Evolutionary conservation across 2,888 invertebrate genomes (phyloP), one percentile per base, ranked within the genome.

Genomic region (Xanthia icteritia): DNA sequence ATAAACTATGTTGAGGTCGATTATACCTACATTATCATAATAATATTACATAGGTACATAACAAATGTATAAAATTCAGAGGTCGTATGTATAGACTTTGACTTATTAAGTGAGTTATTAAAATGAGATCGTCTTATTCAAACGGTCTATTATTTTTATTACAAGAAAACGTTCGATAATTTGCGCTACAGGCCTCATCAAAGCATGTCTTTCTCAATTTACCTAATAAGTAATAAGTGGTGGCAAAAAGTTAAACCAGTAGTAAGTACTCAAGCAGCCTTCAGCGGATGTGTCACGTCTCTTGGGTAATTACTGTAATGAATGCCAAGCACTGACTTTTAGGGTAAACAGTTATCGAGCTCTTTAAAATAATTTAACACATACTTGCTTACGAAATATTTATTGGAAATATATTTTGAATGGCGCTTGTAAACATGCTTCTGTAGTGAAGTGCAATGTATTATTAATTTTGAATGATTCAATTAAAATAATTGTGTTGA

Each of bases 291-390:
- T 83, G 81, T 81, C 81, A 82, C 75, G 79, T 79, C 81, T 69
- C 68, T 83, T 82, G 70, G 63, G 81, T 83, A 83, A 86, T 83
- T 68, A 58, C 61, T 36, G 82, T 81, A 83, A 88, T 88, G 80
- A 88, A 89, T 89, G 82, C 75, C 82, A 88, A 83, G 84, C 69
- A 73, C 75, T 84, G 87, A 89, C 90, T 88, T 89, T 89, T 89
- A 90, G 63, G 82, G 83, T 66, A 58, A 42, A 72, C 56, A 74
- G 67, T 73, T 60, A 63, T 64, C 51, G 70, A 64, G 68, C 64
- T 63, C 27, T 73, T 82, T 78, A 51, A 78, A 66, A 65, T 78
- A 61, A 68, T 71, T 77, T 76, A 64, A 74, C 73, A 88, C 75
- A 20, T 61, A 60, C 9, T 51, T 60, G 13, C 48, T 73, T 71